phyloP scores from a whole-genome alignment of 2,113 vertebrate genomes.

The Xiphias gladius region DNA sequence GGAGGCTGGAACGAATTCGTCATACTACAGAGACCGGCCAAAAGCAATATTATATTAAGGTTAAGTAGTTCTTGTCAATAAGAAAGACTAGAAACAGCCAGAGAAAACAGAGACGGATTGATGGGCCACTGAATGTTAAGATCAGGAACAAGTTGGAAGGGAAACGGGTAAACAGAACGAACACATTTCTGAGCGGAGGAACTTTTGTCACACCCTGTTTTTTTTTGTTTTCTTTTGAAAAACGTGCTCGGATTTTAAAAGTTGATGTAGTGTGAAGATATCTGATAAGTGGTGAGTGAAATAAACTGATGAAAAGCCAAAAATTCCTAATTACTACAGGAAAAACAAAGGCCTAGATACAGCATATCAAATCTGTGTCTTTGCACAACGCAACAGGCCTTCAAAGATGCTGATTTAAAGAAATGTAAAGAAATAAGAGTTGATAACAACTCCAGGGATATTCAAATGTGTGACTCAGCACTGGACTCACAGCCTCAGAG shows the following conservation, averaged over 20 bases:
- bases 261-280: too few relatives aligned
- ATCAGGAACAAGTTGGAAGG: too few relatives aligned
- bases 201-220: too few relatives aligned
- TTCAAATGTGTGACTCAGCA: not conserved
- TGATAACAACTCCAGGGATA: not conserved
- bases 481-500: slow-evolving; percentile 93
- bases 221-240: too few relatives aligned
- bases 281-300: too few relatives aligned
- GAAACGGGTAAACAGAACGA: not conserved
- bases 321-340: too few relatives aligned
- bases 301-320: too few relatives aligned
- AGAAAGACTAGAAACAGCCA: not conserved
- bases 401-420: too few relatives aligned
- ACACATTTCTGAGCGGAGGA: not conserved
- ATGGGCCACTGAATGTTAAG: not conserved
- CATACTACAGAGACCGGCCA: slow-evolving; percentile 86
- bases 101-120: not conserved
- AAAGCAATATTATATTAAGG: not conserved
- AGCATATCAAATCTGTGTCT: too few relatives aligned
- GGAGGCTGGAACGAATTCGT: slow-evolving; percentile 95
- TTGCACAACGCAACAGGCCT: too few relatives aligned
- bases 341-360: too few relatives aligned
- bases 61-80: not conserved
- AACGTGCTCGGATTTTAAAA: too few relatives aligned
- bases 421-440: not conserved